Evolutionary conservation across 2,797 vertebrate genomes (phyloP), one percentile per base, ranked within the genome.

Genomic region (Strix occidentalis): DNA sequence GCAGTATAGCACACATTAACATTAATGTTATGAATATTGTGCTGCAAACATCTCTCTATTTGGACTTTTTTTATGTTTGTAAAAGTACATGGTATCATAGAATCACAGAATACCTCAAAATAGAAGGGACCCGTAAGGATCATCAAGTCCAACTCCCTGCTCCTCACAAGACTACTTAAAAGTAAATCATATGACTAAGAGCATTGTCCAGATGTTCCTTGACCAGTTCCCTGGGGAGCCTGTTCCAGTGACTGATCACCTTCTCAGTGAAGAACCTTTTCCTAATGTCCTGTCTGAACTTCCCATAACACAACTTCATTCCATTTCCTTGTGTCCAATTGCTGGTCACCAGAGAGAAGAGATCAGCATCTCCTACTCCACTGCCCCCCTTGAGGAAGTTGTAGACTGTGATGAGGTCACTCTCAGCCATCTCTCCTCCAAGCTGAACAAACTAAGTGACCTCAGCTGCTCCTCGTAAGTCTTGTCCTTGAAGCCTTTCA

Each of bases 121-220:
- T 51, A 23, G 5, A 84, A 90, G 5, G 16, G 8, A 56, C 4
- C 3, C 3, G 14, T 39, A 51, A 68, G 15, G 8, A 45, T 21
- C 8, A 25, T 9, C 1, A 0, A 53, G 31, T 58, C 43, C 15
- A 51, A 39, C 2, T 65, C 16, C 26, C 46, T 83, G n/a, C 16
- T 61, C 5, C 5, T 80, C 0, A 0, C 6, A 43, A 26, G 10
- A 37, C 20, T 57, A 37, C 26, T 4, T 24, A 46, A 70, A 71
- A 29, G 6, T 29, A 29, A 56, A 51, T 8, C 5, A 12, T 10
- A n/a, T 37, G 31, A 79, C 14, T 31, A 45, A 57, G 6, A 79
- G 0, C 5, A 2, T 46, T 4, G 1, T 17, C 5, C 7, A 14
- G 41, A 45, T 3, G 0, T 5, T 33, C 11, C 33, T 16, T 13